These are phyloP conservation scores for Minunthozetes semirufus DNA, from an alignment of 2,888 invertebrate genomes.

Conservation along the genomic window DNA sequence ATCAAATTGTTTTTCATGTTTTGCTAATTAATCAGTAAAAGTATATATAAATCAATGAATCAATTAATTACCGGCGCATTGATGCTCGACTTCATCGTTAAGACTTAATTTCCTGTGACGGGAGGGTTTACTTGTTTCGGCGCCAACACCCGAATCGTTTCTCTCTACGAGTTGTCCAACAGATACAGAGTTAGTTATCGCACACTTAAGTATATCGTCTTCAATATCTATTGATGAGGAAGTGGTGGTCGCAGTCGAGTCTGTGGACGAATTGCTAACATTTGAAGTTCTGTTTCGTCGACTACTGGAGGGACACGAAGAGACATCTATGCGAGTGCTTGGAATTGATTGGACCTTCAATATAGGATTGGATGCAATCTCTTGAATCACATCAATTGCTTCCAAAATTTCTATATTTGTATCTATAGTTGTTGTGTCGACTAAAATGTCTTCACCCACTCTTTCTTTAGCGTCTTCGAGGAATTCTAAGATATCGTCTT, in stretches of 20 bases:
- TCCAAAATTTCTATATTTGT: slow-evolving; percentile 36
- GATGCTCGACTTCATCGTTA: slow-evolving; percentile 26
- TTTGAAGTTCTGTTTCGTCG: slow-evolving; percentile 37
- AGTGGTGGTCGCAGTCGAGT: slow-evolving; percentile 37
- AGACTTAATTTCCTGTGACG: slow-evolving; percentile 48
- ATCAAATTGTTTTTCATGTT: background rate
- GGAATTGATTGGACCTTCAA: no score
- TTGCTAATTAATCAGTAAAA: background rate
- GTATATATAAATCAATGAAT: background rate
- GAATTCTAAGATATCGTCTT: slow-evolving; percentile 81
- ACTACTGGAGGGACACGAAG: background rate
- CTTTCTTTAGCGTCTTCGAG: slow-evolving; percentile 59
- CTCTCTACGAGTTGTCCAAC: slow-evolving; percentile 64
- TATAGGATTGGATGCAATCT: slow-evolving; percentile 5
- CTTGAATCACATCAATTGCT: slow-evolving; percentile 38
- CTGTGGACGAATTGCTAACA: slow-evolving; percentile 38
- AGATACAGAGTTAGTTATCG: slow-evolving; percentile 24
- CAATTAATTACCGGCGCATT: background rate
- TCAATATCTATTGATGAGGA: slow-evolving; percentile 34
- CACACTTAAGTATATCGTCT: slow-evolving; percentile 21
- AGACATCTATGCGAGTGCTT: slow-evolving; percentile 35
- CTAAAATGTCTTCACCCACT: slow-evolving; percentile 30
- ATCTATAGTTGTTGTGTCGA: slow-evolving; percentile 35
- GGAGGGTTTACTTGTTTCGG: slow-evolving; percentile 80
- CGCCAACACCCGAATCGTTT: slow-evolving; percentile 86